Base-by-base conservation (phyloP, 2,888 invertebrate species). In the Pycnomerus fuliginosus region DNA sequence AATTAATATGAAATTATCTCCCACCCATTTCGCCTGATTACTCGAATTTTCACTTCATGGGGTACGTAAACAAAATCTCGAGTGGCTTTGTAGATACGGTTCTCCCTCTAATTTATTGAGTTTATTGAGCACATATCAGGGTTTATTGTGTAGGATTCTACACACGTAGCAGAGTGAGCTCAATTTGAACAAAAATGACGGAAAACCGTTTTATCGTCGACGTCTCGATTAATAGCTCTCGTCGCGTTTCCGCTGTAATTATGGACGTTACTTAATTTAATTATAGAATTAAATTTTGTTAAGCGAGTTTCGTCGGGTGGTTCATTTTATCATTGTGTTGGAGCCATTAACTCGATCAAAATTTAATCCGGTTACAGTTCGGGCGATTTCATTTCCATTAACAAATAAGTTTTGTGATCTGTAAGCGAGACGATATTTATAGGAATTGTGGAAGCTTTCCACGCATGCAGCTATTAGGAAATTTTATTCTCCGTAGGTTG, bases 91-190 rank as follows among this genome's bases (percentile, higher is more conserved):
- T n/a, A n/a, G n/a, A n/a, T n/a, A n/a, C n/a, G 53, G 58, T 56
- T 61, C 58, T 50, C 53, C 56, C 48, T 58, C 56, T 61, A 62
- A 62, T 62, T 62, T 62, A 61, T 58, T 50, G 60, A 51, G 56
- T 62, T 61, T 61, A 62, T 62, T 58, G 62, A 56, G 56, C 56
- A 61, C 60, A 61, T 53, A 61, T 61, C 58, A 53, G 53, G 52
- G 59, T 61, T 61, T 61, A 61, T 61, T 61, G 61, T 58, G 48
- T 8, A 46, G 45, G 58, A 69, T 69, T 68, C 69, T 58, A 65
- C 65, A 61, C 69, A 69, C 69, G 69, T 69, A 67, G 67, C 65
- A 58, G 55, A 54, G 64, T 64, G 60, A 58, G 62, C 61, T 61
- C 64, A 62, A 62, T 64, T 64, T 62, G 54, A 59, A 48, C 51